Evolutionary conservation across 1,140 invertebrate genomes (phyloP), one percentile per base, ranked within the genome.

Genomic region (Zaprionus camerounensis): DNA sequence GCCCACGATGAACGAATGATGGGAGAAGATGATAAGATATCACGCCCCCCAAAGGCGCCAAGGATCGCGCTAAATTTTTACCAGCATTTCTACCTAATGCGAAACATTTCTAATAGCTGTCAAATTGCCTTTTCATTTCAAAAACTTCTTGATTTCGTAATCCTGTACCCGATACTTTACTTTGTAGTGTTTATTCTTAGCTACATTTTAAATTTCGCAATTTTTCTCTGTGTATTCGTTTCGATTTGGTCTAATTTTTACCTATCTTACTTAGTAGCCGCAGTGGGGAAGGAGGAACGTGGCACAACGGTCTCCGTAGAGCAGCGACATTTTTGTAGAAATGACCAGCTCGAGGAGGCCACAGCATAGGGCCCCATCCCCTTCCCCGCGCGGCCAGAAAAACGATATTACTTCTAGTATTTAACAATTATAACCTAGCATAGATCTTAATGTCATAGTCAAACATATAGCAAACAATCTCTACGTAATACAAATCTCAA

Each of bases 361-460:
- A 61, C 81, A 84, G 81, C 31, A 62, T 62, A 75, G 81, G 55
- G 53, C 68, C 56, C n/a, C 44, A 38, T 17, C 56, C 51, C 46
- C 46, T 20, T 7, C 1, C 11, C 56, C 56, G 34, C n/a, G 38
- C 9, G 34, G 36, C 31, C 24, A 68, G 9, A 28, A 38, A 57
- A n/a, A 13, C 17, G 46, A 64, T 46, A 51, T 36, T 31, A 69
- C 38, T 41, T 46, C 17, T 76, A 72, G 69, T 61, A 24, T 65
- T 44, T 70, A 66, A 75, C 22, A 55, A 49, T 17, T 71, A 41
- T 64, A 46, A 46, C n/a, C 41, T 75, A 74, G 71, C 58, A 75
- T 88, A 90, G 84, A 31, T 57, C 51, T 66, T 88, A 78, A 88
- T 88, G 84, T 87, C 68, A 85, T 88, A 88, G 82, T 72, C 64